Conservation (phyloP, 2,797 vertebrate species). For the Apogon talboti region DNA sequence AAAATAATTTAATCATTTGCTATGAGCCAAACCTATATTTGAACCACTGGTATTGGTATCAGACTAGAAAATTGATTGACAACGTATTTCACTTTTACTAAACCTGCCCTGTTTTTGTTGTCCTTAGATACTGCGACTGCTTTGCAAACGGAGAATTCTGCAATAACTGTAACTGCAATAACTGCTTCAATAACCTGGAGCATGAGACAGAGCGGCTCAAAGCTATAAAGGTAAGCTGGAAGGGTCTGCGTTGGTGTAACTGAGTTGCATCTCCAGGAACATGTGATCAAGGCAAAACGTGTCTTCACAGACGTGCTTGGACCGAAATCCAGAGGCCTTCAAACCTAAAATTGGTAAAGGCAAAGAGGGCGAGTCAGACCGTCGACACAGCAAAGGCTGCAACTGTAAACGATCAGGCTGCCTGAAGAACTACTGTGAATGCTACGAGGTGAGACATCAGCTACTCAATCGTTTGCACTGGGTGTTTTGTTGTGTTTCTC, state of each 20-base stretch:
- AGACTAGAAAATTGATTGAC: too few relatives aligned
- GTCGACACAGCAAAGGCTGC: conserved; percentile 97
- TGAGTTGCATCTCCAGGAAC: neutral
- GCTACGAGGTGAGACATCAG: conserved; percentile 90
- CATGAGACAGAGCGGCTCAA: conserved; percentile 97
- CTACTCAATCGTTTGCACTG: neutral
- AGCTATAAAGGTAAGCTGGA: conserved; percentile 93
- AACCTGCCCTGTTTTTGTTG: neutral
- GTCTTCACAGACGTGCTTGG: conserved; percentile 91
- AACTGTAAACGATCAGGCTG: conserved; percentile 98
- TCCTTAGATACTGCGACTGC: conserved; percentile 95
- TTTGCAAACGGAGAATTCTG: conserved; percentile 99
- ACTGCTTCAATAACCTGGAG: conserved; percentile 98
- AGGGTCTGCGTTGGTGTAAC: neutral
- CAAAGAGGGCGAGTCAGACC: conserved; percentile 96
- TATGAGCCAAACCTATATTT: too few relatives aligned
- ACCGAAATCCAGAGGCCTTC: conserved; percentile 98
- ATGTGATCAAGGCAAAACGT: conserved; percentile 1
- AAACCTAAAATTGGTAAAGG: conserved; percentile 99
- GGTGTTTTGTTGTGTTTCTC: neutral
- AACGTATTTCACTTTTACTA: neutral
- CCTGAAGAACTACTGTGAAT: conserved; percentile 99
- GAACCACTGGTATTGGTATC: too few relatives aligned
- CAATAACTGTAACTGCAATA: conserved; percentile 98
- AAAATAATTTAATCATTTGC: too few relatives aligned